These are phyloP conservation scores for Vombatus ursinus DNA, from an alignment of 2,113 vertebrate species.

Conservation along the genomic window DNA sequence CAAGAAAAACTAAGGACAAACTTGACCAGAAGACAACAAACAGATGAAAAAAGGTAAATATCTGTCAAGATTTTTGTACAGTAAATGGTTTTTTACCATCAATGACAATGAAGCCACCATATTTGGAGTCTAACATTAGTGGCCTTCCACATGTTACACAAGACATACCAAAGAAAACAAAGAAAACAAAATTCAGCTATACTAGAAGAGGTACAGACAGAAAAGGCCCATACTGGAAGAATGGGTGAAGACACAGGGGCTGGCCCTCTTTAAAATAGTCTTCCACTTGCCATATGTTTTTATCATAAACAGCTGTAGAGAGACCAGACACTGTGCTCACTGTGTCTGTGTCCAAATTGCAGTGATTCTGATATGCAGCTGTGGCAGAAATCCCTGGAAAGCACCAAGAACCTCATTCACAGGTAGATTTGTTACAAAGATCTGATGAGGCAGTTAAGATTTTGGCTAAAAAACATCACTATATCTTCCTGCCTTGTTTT, in stretches of 20 bases:
- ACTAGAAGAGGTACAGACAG: not conserved
- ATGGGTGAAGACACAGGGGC: not conserved
- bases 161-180: not conserved
- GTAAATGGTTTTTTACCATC: not conserved
- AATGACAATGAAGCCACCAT: not conserved
- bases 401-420: not conserved
- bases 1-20: not conserved
- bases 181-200: not conserved
- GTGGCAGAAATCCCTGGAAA: not conserved
- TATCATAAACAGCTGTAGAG: not conserved
- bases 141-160: not conserved
- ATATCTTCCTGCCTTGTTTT: not conserved
- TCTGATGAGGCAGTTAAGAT: not conserved
- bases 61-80: not conserved
- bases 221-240: not conserved
- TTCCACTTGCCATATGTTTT: not conserved
- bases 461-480: not conserved
- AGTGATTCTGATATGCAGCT: not conserved
- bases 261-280: not conserved
- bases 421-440: fast-evolving
- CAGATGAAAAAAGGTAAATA: not conserved
- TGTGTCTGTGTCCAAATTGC: not conserved
- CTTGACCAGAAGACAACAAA: not conserved
- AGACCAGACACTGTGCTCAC: not conserved
- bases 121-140: not conserved